Evolutionary conservation across 2,797 vertebrate species (phyloP), one percentile per base, ranked within the genome.

Genomic region (Tachyglossus aculeatus): DNA sequence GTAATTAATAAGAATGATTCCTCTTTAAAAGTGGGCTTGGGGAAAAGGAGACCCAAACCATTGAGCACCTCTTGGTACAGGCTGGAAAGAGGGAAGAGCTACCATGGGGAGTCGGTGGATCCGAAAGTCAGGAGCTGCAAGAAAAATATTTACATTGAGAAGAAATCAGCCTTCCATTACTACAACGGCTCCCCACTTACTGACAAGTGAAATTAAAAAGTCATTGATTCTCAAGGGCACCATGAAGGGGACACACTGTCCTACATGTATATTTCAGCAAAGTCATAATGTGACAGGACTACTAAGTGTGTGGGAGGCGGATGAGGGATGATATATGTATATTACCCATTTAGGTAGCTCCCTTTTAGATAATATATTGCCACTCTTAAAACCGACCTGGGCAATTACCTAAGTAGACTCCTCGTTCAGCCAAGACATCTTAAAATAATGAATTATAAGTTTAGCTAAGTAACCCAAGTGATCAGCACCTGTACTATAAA

Each of bases 1-100:
- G 5, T 48, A 33, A 77, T 74, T 52, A 62, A 57, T 79, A 68
- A 76, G 48, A 12, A 65, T 33, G n/a, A 47, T 18, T 39, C 15
- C 38, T 18, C 21, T 57, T 32, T 39, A 16, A 18, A 36, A 51
- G 55, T 8, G 22, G 6, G 21, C 15, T 32, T 16, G 13, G 25
- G 48, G 21, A 37, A 19, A 32, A 2, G 15, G n/a, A 40, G 14
- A 22, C 29, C n/a, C 47, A 12, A 51, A 29, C 45, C n/a, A 27
- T 4, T 6, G 2, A 25, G 36, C 39, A 7, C 25, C 4, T 56
- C 24, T 36, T 47, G 18, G 1, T 12, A 2, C 39, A 14, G 1
- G 13, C 43, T 52, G 14, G 34, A 34, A 36, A 53, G 50, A 53
- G 33, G 25, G 43, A 11, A 53, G 50, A 4, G 60, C 13, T 29